Conservation (phyloP, 2,113 vertebrate genomes). For the Nerophis lumbriciformis region DNA sequence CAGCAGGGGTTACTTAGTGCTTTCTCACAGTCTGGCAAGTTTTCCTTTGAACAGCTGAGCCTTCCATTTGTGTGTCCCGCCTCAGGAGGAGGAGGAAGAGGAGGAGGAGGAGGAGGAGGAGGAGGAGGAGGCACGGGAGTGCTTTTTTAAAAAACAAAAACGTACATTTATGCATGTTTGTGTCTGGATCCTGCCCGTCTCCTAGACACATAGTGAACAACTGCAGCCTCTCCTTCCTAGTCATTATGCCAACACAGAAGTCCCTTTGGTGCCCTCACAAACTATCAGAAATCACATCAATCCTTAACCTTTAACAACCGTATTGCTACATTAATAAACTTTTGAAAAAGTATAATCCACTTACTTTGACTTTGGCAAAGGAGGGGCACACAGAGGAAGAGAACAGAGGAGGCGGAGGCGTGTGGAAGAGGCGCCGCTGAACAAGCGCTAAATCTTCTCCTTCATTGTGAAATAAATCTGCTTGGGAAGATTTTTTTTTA, state of each 20-base stretch:
- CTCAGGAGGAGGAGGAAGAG: no score
- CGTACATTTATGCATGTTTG: slow-evolving; percentile 54
- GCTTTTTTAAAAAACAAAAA: slow-evolving; percentile 38
- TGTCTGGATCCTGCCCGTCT: slow-evolving; percentile 36
- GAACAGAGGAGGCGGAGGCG: no score
- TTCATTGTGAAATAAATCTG: no score
- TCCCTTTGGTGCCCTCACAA: no score
- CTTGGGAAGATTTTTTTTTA: not conserved
- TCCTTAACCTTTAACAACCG: no score
- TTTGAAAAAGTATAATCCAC: no score
- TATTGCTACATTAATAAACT: no score
- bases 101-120: slow-evolving; percentile 10
- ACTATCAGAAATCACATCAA: no score
- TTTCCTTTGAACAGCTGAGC: slow-evolving; percentile 30
- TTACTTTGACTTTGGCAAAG: not conserved
- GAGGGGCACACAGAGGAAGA: no score
- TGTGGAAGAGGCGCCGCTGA: no score
- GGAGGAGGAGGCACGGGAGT: slow-evolving; percentile 20
- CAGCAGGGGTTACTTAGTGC: slow-evolving; percentile 54
- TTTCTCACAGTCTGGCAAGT: slow-evolving; percentile 47
- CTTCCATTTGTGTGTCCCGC: slow-evolving; percentile 37
- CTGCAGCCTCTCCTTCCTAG: slow-evolving; percentile 21
- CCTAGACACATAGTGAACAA: slow-evolving; percentile 16
- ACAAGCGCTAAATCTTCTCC: no score
- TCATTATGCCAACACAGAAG: not conserved